Evolutionary conservation across 2,113 vertebrate species (phyloP).

Genomic region (Mirza zaza): DNA sequence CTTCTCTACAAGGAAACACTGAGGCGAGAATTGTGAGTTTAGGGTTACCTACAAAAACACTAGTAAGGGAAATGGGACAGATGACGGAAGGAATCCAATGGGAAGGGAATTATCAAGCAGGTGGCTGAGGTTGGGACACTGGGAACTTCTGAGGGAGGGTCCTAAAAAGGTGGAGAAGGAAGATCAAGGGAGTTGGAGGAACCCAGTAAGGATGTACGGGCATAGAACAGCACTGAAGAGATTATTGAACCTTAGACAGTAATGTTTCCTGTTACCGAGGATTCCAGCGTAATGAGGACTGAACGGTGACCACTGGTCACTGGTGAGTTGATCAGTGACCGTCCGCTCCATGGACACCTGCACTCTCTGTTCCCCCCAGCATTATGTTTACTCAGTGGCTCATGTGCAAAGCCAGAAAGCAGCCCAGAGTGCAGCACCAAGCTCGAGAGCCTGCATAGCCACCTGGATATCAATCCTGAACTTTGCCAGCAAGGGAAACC

Average conservation of each 20-base stretch:
- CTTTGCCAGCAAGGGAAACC: not conserved
- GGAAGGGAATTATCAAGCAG: not conserved
- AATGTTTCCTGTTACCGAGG: not conserved
- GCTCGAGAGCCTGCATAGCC: not conserved
- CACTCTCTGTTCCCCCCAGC: not conserved
- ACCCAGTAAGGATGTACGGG: not conserved
- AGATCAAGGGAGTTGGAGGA: not conserved
- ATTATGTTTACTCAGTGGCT: not conserved
- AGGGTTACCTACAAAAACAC: not conserved
- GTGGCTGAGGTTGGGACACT: not conserved
- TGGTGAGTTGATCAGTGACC: not conserved
- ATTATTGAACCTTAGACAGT: not conserved
- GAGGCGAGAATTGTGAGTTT: not conserved
- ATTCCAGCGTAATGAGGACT: not conserved
- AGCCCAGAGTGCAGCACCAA: too few relatives aligned
- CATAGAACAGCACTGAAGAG: not conserved
- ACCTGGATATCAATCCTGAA: not conserved
- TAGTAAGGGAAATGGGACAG: not conserved
- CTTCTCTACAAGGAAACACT: not conserved
- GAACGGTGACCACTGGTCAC: not conserved
- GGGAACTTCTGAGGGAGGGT: not conserved
- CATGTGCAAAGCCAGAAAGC: not conserved
- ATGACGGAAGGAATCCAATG: too few relatives aligned
- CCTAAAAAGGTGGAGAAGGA: not conserved
- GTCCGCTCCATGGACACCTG: not conserved